Evolutionary conservation across 37 sponge, comb jelly and placozoan species (phyloP), one percentile per base, ranked within the genome.

Genomic region (Diacarnus erythraeanus): DNA sequence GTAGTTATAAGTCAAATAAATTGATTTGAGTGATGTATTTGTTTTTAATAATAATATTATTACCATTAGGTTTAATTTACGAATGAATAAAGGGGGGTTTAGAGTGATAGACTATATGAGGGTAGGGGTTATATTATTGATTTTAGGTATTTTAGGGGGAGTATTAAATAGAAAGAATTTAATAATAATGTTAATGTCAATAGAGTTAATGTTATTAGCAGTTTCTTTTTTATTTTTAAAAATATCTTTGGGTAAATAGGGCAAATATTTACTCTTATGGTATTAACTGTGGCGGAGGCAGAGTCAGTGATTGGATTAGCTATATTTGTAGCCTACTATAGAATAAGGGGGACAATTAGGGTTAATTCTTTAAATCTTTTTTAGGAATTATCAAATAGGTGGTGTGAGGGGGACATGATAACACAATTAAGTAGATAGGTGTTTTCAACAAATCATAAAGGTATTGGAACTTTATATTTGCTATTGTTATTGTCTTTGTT

Each of bases 361-460:
- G 75, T 89, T 40, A 83, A 59, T 58, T 77, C 84, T 22, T 63
- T 83, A 47, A 89, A 83, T 74, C 44, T 89, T 8, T 78, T 89
- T 22, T 87, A 87, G 38, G 38, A 38, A 15, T 61, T 60, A 21
- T 30, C 37, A 38, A 38, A 35, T 2, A 3, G 31, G 43, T 9
- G 34, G 35, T 37, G 25, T 66, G 10, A 22, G 38, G 64, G 21
- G 21, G 1, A 34, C 26, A 36, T 78, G 87, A 75, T 64, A 59
- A 8, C 57, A 18, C 74, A 58, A 71, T 80, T 86, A 78, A 86
- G 54, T 83, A 85, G 93, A 59, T 92, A 89, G 77, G 80, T 92
- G 38, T 92, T 76, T 81, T 92, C 93, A 77, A 92, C 93, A 59
- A 92, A 92, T 61, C 93, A 92, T 80, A 87, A 92, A 73, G 93